Base-by-base conservation (phyloP, 2,888 invertebrate genomes). In the Acronicta aceris region DNA sequence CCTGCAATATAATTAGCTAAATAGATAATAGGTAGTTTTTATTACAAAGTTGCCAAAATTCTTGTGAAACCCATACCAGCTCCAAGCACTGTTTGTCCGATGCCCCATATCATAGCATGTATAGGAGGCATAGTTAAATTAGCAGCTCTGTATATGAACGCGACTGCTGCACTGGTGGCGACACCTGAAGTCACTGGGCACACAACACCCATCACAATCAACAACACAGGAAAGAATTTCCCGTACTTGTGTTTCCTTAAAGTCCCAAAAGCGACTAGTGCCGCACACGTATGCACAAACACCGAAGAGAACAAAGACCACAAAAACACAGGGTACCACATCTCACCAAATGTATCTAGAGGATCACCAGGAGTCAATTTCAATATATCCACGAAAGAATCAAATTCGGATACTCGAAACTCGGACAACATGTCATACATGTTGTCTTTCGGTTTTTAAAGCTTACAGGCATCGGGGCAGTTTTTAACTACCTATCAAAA, bases 281-380 rank as follows among this genome's bases (percentile, higher is more conserved):
- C 98, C 59, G 99, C 99, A 87, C 98, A 97, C 54, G 97, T 97
- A 91, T 99, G 99, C 75, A 99, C 98, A 87, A 99, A 96, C 83
- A 99, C 96, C 52, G 99, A 99, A 13, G 99, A 99, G 89, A 98
- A 98, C 84, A 99, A 95, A 64, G 98, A 98, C 98, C 99, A 99
- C 83, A 99, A 95, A 94, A 99, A 99, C 88, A 99, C 97, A 87
- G 98, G 98, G 91, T 98, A 99, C 99, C 99, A 99, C 97, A 99
- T 99, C 93, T 98, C 98, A 95, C 96, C 95, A 95, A 97, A 96
- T 65, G 96, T 96, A 87, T 96, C 96, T 76, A 97, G 93, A 59
- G 96, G 96, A 81, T 96, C 96, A 74, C 95, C 95, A 65, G 96
- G 95, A 69, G 96, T 96, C 75, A 97, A 90, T 76, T 96, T 96